Percentiles rank a stretch among this genome's conserved stretches.
phyloP scores from a whole-genome alignment of 2,888 invertebrate species.

The Ormyrus thymus region DNA sequence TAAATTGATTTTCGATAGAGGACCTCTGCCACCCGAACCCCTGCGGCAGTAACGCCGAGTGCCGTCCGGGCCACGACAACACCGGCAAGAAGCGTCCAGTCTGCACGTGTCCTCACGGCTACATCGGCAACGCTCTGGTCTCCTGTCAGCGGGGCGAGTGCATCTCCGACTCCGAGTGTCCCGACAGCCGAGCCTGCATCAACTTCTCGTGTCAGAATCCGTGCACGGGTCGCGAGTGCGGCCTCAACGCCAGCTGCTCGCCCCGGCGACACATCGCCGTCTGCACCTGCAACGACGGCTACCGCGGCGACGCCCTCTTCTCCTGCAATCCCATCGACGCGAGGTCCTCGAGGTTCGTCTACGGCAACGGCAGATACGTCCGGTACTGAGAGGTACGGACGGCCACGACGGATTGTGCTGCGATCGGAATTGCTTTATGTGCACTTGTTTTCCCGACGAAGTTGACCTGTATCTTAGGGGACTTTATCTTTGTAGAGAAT shows the following conservation, averaged over 20 bases:
- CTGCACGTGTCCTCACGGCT: slow-evolving; percentile 87
- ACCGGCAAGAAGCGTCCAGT: slow-evolving; percentile 89
- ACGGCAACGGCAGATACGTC: slow-evolving; percentile 51
- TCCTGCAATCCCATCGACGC: slow-evolving; percentile 74
- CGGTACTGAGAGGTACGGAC: slow-evolving; percentile 42
- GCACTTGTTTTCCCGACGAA: not conserved
- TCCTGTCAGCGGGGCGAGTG: slow-evolving; percentile 88
- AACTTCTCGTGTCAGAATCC: slow-evolving; percentile 83
- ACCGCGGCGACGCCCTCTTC: slow-evolving; percentile 78
- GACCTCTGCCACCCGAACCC: slow-evolving; percentile 92
- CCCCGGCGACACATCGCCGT: slow-evolving; percentile 87
- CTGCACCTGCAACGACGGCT: slow-evolving; percentile 86
- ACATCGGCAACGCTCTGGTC: slow-evolving; percentile 85
- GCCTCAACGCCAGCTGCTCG: slow-evolving; percentile 85
- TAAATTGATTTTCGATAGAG: slow-evolving; percentile 74
- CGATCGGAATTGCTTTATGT: not conserved
- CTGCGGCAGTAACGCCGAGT: slow-evolving; percentile 87
- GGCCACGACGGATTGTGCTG: not conserved
- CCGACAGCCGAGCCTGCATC: slow-evolving; percentile 85
- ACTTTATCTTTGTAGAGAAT: slow-evolving; percentile 20
- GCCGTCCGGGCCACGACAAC: slow-evolving; percentile 89
- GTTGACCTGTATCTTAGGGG: not conserved
- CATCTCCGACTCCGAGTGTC: slow-evolving; percentile 84
- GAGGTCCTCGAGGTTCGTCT: slow-evolving; percentile 42
- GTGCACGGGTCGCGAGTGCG: slow-evolving; percentile 85